Percentiles rank a stretch among this genome's conserved stretches.
Conservation (phyloP, 2,113 vertebrate species). For the Etheostoma spectabile region DNA sequence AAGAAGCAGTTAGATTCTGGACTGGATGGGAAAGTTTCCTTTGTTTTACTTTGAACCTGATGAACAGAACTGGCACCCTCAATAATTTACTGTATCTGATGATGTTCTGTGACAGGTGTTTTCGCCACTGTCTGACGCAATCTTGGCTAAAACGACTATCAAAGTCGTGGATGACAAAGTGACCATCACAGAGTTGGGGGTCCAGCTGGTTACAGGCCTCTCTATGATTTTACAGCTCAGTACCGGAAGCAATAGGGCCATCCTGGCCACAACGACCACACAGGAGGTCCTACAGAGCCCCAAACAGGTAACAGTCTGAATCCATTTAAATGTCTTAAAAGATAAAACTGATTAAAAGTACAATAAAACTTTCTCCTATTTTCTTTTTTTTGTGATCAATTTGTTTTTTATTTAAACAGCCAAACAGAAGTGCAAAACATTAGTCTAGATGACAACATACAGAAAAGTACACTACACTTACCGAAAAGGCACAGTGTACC, state of each 20-base stretch:
- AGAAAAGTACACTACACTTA: no score
- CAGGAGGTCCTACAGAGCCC: conserved; percentile 89
- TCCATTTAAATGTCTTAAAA: background rate
- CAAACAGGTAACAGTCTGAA: conserved; percentile 85
- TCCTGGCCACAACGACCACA: conserved; percentile 88
- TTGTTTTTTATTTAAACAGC: no score
- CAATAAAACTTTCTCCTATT: background rate
- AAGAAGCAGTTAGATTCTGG: background rate
- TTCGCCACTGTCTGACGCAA: conserved; percentile 91
- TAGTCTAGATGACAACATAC: no score
- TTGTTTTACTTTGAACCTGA: background rate
- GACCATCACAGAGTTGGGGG: conserved; percentile 90
- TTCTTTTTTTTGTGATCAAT: background rate
- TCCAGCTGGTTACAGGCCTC: conserved; percentile 91
- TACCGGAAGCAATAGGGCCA: conserved; percentile 90
- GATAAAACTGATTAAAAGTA: conserved; percentile 1
- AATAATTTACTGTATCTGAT: background rate
- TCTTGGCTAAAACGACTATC: conserved; percentile 92
- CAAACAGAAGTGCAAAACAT: no score
- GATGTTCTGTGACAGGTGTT: conserved; percentile 85
- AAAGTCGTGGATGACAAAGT: conserved; percentile 94
- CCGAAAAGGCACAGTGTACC: no score
- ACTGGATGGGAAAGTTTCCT: background rate
- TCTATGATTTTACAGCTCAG: conserved; percentile 93
- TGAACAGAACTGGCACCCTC: background rate